Conservation (phyloP, 2,113 vertebrate genomes). For the Dasyurus viverrinus region DNA sequence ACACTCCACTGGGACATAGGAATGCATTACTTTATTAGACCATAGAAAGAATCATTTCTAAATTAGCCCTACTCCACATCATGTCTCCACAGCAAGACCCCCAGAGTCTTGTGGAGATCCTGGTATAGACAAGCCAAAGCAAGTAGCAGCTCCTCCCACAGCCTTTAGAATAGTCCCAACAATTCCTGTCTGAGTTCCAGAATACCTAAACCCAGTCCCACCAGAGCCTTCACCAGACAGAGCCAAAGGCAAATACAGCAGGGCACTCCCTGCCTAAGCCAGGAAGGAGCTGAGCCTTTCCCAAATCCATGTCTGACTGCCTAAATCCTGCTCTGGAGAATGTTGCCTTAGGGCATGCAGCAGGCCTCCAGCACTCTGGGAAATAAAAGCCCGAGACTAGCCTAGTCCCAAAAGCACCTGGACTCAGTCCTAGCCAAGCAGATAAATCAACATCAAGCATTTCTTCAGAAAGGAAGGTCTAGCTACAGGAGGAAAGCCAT, state of each 20-base stretch:
- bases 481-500: neutral
- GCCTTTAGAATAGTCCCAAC: neutral
- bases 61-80: neutral
- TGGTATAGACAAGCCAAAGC: neutral
- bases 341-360: neutral
- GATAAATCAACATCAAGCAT: neutral
- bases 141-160: neutral
- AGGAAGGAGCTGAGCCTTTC: neutral
- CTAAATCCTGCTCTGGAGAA: neutral
- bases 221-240: neutral
- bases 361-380: neutral
- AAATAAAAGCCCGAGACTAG: neutral
- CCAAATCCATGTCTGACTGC: neutral
- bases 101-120: neutral
- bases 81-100: neutral
- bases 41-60: neutral
- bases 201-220: neutral
- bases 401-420: neutral
- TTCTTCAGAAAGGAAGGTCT: neutral
- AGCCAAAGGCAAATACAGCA: neutral
- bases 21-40: neutral
- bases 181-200: neutral
- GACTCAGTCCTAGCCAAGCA: neutral
- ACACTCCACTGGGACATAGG: neutral
- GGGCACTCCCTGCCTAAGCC: neutral